A percentile compares a stretch with the other conserved stretches of the same genome.
Evolutionary conservation across 2,888 invertebrate species (phyloP).

Genomic region (Tyria jacobaeae): DNA sequence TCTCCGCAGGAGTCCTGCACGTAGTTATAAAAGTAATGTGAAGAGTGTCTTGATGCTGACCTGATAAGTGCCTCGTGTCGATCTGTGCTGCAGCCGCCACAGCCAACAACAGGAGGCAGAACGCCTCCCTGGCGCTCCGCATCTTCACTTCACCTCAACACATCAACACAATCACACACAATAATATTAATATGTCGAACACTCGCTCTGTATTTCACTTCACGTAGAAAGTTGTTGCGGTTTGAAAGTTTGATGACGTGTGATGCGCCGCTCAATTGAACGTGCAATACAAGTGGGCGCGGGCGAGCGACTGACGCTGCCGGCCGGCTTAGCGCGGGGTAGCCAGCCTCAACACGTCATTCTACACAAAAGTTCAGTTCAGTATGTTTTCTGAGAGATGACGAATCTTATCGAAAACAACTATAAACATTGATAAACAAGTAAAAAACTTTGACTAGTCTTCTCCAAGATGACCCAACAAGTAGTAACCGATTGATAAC

Average conservation of each 20-base stretch:
- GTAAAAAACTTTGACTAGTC: no score
- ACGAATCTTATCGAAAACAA: background rate
- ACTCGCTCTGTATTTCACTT: constrained; percentile 51
- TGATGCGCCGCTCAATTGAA: constrained; percentile 49
- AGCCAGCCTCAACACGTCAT: constrained; percentile 29
- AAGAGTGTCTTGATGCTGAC: constrained; percentile 53
- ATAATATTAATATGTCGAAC: constrained; percentile 53
- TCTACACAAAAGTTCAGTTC: constrained; percentile 25
- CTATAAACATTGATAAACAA: no score
- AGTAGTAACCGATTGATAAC: no score
- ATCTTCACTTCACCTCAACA: constrained; percentile 76
- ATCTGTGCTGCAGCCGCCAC: constrained; percentile 72
- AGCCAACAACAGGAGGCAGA: constrained; percentile 74
- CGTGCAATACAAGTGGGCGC: constrained; percentile 55
- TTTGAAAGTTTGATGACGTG: constrained; percentile 81
- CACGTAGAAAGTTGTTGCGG: constrained; percentile 70
- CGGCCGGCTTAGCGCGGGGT: constrained; percentile 61
- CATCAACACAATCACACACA: constrained; percentile 77
- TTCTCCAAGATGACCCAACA: no score
- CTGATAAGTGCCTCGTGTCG: constrained; percentile 82
- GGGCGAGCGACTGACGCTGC: constrained; percentile 68
- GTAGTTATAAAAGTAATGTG: constrained; percentile 8
- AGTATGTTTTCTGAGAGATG: background rate
- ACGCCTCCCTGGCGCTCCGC: constrained; percentile 82
- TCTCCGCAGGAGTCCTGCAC: background rate